phyloP scores from a whole-genome alignment of 2,888 invertebrate genomes.

The Sphaerophoria rueppellii region DNA sequence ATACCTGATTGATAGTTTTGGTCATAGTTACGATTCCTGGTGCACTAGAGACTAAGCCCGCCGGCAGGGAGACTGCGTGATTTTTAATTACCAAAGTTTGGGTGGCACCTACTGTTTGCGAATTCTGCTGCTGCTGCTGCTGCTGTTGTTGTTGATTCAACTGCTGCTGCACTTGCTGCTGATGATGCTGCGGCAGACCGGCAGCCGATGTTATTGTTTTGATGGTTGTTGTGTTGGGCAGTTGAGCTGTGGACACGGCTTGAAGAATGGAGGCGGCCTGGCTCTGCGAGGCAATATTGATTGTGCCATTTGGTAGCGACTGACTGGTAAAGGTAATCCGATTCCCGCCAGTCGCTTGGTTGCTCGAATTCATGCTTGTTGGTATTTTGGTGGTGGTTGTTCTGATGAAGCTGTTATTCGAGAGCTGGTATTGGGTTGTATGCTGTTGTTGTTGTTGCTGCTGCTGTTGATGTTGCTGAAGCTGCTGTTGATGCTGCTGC shows the following conservation, averaged over 20 bases:
- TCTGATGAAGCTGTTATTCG: conserved; percentile 73
- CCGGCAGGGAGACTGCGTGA: conserved; percentile 83
- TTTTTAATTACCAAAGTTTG: conserved; percentile 83
- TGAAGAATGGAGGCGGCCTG: conserved; percentile 79
- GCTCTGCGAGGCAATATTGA: conserved; percentile 84
- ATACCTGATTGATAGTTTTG: conserved; percentile 83
- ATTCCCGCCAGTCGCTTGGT: conserved; percentile 81
- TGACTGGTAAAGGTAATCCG: conserved; percentile 86
- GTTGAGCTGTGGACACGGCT: conserved; percentile 83
- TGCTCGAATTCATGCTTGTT: conserved; percentile 79
- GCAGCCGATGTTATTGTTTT: conserved; percentile 80
- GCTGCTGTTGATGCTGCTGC: conserved; percentile 83
- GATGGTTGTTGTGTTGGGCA: conserved; percentile 82
- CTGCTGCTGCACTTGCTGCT: conserved; percentile 77
- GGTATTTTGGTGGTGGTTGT: conserved; percentile 71
- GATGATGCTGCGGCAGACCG: conserved; percentile 78
- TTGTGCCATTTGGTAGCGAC: conserved; percentile 87
- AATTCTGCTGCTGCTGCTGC: conserved; percentile 76
- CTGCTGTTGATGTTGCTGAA: conserved; percentile 82
- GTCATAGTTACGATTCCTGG: conserved; percentile 87
- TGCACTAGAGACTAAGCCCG: conserved; percentile 83
- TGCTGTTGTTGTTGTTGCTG: conserved; percentile 82
- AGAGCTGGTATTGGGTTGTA: conserved; percentile 73
- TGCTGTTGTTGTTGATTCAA: conserved; percentile 73
- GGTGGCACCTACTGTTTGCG: conserved; percentile 81